A percentile compares a stretch with the other conserved stretches of the same genome.
Evolutionary conservation across 1,140 invertebrate species (phyloP).

Genomic region (Solenopsis invicta): DNA sequence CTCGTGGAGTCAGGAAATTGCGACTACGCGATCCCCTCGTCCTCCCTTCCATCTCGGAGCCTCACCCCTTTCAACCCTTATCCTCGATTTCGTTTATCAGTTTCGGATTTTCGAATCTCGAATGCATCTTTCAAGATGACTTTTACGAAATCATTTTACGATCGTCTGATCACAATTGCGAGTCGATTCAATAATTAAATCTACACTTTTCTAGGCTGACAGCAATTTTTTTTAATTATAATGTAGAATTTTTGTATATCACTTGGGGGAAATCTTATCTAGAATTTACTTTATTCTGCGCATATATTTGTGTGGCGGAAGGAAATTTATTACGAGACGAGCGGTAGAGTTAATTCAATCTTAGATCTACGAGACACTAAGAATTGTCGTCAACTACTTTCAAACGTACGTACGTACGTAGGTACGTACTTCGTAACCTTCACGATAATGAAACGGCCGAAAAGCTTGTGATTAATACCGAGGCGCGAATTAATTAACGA

Average conservation of each 20-base stretch:
- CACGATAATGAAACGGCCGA: conserved; percentile 32
- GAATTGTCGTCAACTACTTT: not conserved
- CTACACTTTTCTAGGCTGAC: not conserved
- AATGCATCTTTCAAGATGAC: not conserved
- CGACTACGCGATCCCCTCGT: conserved; percentile 49
- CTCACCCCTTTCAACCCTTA: conserved; percentile 19
- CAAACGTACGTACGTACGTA: not conserved
- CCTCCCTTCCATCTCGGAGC: not conserved
- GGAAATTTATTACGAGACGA: not conserved
- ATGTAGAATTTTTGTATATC: not conserved
- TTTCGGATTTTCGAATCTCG: conserved; percentile 4
- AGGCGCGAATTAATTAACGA: conserved; percentile 54
- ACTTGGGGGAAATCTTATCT: not conserved
- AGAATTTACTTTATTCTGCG: not conserved
- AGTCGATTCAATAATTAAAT: not conserved
- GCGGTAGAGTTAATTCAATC: not conserved
- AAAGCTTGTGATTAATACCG: conserved; percentile 47
- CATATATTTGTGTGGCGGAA: not conserved
- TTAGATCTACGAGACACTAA: not conserved
- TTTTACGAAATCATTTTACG: conserved; percentile 1
- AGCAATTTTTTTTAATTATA: not conserved
- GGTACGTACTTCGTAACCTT: not conserved
- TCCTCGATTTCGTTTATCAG: not conserved
- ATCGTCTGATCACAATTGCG: conserved; percentile 1
- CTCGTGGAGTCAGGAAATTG: conserved; percentile 57